Evolutionary conservation across 2,113 vertebrate genomes (phyloP), one percentile per base, ranked within the genome.

Genomic region (Chroicocephalus ridibundus): DNA sequence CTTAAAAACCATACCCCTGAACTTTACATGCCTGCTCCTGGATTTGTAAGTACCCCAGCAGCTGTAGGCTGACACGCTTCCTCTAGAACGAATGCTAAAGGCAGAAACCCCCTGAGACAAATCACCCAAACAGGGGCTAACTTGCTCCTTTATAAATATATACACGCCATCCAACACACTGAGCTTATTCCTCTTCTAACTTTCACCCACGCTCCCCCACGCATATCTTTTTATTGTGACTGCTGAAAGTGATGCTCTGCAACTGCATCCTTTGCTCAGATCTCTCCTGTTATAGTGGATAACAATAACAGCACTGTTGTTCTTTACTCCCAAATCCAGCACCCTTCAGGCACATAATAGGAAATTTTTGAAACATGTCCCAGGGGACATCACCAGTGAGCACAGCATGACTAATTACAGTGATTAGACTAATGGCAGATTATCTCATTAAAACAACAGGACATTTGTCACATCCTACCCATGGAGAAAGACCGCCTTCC

Each of bases 361-460:
- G 22, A 74, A 36, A 47, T 54, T 49, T 90, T 60, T 27, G 1
- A 88, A 94, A 74, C 10, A 5, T 2, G 0, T 85, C 94, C 51
- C 87, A 94, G n/a, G 46, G 78, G 88, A 82, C 66, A 77, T 49
- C 78, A 74, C 79, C 79, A 82, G 42, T 1, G 12, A 95, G 66
- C 54, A 77, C 44, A 85, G 85, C 54, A 46, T 58, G 79, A 92
- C 71, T 90, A 79, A 94, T 80, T 77, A 77, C 49, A 86, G 62
- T 58, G 54, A 93, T 92, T 51, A 92, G 42, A 74, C 42, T 92
- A 96, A 92, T 38, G 17, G 46, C 36, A 93, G 46, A 93, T 93
- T 61, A 86, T 92, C 62, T 92, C 94, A 74, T 20, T 54, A 85
- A 88, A 94, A 95, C 46, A 95, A 62, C 71, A 80, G 88, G 90